A percentile compares a stretch with the other conserved stretches of the same genome.
These are phyloP conservation scores for Drosophila paracracens DNA, from an alignment of 2,888 invertebrate species.

Conservation along the genomic window DNA sequence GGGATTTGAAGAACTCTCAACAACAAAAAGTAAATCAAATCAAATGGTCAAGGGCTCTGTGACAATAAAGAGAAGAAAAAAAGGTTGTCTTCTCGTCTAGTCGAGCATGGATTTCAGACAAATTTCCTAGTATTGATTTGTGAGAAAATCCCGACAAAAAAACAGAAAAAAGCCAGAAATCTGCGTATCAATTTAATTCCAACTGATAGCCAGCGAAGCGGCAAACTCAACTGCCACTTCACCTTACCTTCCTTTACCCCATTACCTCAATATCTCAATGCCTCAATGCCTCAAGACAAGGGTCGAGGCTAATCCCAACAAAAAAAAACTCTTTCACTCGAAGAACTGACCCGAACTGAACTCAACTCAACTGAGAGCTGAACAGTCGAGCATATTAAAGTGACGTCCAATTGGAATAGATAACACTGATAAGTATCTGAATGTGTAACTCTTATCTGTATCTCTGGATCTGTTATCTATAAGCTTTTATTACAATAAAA, in stretches of 20 bases:
- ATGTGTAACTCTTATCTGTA: background rate
- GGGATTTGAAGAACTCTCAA: background rate
- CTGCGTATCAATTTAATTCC: conserved; percentile 63
- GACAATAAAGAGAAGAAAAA: conserved; percentile 23
- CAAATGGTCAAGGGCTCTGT: conserved; percentile 23
- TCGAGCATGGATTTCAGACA: conserved; percentile 54
- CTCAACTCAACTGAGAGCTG: conserved; percentile 4
- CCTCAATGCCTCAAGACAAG: conserved; percentile 18
- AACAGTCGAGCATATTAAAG: conserved; percentile 9
- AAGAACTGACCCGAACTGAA: background rate
- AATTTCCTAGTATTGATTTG: conserved; percentile 64
- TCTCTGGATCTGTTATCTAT: background rate
- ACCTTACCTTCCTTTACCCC: conserved; percentile 14
- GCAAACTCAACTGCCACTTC: conserved; percentile 35
- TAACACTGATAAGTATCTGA: conserved; percentile 16
- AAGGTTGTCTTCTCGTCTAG: conserved; percentile 39
- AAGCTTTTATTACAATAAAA: background rate
- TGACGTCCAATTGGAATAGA: conserved; percentile 10
- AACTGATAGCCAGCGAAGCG: conserved; percentile 44
- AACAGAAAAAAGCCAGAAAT: conserved; percentile 22
- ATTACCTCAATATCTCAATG: conserved; percentile 20
- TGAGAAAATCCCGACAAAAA: conserved; percentile 43
- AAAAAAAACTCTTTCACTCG: conserved; percentile 5
- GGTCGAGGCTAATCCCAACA: conserved; percentile 17
- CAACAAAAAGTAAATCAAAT: conserved; percentile 23